These are phyloP conservation scores for Unio pictorum DNA, from an alignment of 2,888 invertebrate genomes.

Conservation along the genomic window DNA sequence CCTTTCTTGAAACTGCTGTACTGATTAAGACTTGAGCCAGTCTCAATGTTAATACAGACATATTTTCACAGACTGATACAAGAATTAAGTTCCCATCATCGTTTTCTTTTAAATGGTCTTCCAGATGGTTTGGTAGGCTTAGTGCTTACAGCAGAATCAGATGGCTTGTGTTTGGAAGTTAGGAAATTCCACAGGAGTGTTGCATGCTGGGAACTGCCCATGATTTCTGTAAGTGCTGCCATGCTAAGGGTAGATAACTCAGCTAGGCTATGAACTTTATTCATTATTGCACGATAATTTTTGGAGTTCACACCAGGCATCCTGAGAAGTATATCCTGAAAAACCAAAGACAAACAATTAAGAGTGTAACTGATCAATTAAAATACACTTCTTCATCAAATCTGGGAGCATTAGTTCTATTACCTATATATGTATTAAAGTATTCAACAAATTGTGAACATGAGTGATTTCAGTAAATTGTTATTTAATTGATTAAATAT, in stretches of 20 bases:
- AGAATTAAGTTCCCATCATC: too few relatives aligned
- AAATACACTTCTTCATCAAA: too few relatives aligned
- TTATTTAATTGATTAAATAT: too few relatives aligned
- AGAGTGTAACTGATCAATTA: too few relatives aligned
- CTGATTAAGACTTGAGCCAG: too few relatives aligned
- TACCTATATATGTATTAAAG: too few relatives aligned
- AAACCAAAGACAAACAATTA: constrained; percentile 1
- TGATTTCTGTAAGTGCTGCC: constrained; percentile 80
- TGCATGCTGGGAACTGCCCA: constrained; percentile 77
- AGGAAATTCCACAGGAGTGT: constrained; percentile 68
- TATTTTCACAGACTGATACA: too few relatives aligned
- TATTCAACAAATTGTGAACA: too few relatives aligned
- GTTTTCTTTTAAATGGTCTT: constrained; percentile 5
- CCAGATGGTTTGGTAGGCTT: constrained; percentile 1
- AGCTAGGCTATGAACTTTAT: constrained; percentile 81
- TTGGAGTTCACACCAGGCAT: constrained; percentile 91
- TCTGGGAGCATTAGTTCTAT: too few relatives aligned
- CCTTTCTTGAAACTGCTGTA: too few relatives aligned
- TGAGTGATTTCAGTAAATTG: too few relatives aligned
- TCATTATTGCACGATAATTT: constrained; percentile 85
- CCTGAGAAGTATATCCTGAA: constrained; percentile 83
- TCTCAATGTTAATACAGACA: too few relatives aligned
- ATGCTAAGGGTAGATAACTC: constrained; percentile 72
- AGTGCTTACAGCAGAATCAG: constrained; percentile 4
- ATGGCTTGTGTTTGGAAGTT: constrained; percentile 52